Evolutionary conservation across 2,888 invertebrate genomes (phyloP), one percentile per base, ranked within the genome.

Genomic region (Brachypterus glaber): DNA sequence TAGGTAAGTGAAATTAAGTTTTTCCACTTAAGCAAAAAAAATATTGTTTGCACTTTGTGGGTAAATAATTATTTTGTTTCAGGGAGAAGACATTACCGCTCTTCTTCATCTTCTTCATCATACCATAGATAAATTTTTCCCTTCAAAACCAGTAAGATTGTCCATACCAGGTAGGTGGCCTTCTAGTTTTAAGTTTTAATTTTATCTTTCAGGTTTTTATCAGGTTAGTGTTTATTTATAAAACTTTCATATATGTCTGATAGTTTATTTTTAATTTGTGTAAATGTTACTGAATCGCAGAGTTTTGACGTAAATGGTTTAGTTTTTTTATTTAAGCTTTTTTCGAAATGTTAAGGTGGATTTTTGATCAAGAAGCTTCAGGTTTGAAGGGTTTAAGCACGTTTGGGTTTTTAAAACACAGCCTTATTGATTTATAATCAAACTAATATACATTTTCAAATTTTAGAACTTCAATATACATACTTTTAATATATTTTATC

Each of bases 111-210:
- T 31, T 24, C 30, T 30, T 31, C 30, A 24, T 16, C 17, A 14
- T 13, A 9, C 4, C 18, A 15, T 27, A 21, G 18, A 27, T 18
- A 9, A 8, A 31, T 2, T 11, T n/a, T 12, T 4, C 3, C 25
- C 31, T 9, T 21, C 50, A 45, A 57, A 60, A 63, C 60, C 61
- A 63, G 63, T 64, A 64, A 63, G 63, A 58, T 57, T 53, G 42
- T 4, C 49, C 53, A 45, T 36, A 41, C 46, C 61, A 64, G 63
- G 63, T 64, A 63, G 59, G 60, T 61, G 55, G 51, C 53, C 49
- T 49, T 57, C 54, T 55, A 50, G 45, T 52, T 46, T 49, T 36
- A n/a, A 37, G 43, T 35, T 45, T 49, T 41, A 26, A 14, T 14
- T 26, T 34, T 43, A 33, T 44, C 42, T 54, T 54, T 49, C 53